Percentiles rank a stretch among this genome's conserved stretches.
Conservation (phyloP, 1,140 invertebrate species). For the Leptinotarsa texana region DNA sequence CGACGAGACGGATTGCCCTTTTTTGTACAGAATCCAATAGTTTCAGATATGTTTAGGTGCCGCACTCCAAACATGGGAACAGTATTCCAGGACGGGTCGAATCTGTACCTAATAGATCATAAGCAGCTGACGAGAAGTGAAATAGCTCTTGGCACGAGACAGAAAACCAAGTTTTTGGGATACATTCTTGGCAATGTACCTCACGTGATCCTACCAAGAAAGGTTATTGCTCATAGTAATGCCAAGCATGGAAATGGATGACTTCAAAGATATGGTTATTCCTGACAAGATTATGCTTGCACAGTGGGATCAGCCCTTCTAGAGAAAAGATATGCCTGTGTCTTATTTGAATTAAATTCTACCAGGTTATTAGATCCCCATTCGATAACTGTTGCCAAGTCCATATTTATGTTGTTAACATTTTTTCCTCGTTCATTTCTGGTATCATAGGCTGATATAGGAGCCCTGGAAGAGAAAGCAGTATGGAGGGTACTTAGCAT, state of each 20-base stretch:
- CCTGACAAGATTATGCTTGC: background rate
- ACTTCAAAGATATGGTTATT: background rate
- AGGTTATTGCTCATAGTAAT: background rate
- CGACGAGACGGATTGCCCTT: background rate
- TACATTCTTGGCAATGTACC: background rate
- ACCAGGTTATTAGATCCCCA: slow-evolving; percentile 5
- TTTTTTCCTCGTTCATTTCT: background rate
- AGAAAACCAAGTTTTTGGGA: background rate
- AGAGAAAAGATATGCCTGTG: background rate
- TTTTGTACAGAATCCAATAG: background rate
- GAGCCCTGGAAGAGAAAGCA: background rate
- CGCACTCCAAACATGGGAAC: no score
- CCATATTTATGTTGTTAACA: background rate
- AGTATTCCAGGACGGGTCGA: no score
- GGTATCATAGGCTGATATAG: background rate
- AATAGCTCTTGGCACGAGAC: background rate
- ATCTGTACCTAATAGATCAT: no score
- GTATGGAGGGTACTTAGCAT: background rate
- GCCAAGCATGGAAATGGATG: no score
- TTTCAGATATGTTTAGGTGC: background rate
- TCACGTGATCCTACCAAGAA: background rate
- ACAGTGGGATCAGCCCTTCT: background rate
- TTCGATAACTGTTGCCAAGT: background rate
- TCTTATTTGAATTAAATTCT: background rate
- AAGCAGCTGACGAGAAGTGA: no score